Percentiles rank a stretch among this genome's conserved stretches.
Conservation (phyloP, 2,888 invertebrate species). For the Aproaerema taeniolella region DNA sequence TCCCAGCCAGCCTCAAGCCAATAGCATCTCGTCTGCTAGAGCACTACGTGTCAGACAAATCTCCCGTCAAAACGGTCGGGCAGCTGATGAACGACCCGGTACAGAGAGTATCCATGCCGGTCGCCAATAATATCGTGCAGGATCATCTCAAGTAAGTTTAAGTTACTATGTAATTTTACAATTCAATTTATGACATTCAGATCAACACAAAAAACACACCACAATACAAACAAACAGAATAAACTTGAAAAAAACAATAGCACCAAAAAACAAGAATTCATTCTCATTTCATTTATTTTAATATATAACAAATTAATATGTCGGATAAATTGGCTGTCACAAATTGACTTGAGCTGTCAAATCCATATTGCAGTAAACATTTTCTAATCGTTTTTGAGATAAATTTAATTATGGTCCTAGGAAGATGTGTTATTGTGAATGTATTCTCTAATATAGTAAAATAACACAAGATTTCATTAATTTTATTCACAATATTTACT, state of each 20-base stretch:
- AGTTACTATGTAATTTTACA: too few species aligned
- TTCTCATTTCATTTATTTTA: not conserved
- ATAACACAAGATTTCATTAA: too few species aligned
- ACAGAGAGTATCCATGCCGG: conserved; percentile 50
- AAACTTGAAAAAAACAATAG: not conserved
- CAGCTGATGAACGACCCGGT: conserved; percentile 63
- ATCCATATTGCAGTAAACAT: too few species aligned
- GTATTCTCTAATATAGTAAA: too few species aligned
- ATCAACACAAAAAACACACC: not conserved
- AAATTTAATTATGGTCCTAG: too few species aligned
- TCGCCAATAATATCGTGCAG: conserved; percentile 61
- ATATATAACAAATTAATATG: too few species aligned
- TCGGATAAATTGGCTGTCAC: too few species aligned
- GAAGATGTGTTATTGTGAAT: too few species aligned
- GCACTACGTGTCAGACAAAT: conserved; percentile 60
- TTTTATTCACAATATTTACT: too few species aligned
- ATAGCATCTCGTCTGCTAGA: conserved; percentile 56
- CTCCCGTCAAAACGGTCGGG: conserved; percentile 62
- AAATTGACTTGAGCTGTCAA: too few species aligned
- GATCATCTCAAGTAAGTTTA: conserved; percentile 67
- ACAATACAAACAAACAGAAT: too few species aligned
- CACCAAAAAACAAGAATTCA: not conserved
- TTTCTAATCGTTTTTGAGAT: too few species aligned
- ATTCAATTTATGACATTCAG: not conserved
- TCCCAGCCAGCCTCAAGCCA: conserved; percentile 61